Percentiles rank a stretch among this genome's conserved stretches.
Evolutionary conservation across 2,888 invertebrate species (phyloP).

Genomic region (Nephrotoma appendiculata): DNA sequence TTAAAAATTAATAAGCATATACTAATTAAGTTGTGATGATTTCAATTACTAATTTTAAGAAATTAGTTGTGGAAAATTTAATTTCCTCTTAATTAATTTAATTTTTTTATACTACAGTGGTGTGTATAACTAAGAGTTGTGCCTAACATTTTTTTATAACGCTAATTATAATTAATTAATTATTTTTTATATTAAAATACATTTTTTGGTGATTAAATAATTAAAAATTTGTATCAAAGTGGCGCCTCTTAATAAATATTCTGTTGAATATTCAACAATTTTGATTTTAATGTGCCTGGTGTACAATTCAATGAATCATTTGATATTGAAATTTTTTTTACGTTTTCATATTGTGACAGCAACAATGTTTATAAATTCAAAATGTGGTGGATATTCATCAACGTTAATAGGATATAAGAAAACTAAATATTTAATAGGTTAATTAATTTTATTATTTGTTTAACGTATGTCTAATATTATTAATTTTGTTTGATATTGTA

Average conservation of each 20-base stretch:
- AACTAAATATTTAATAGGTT: constrained; percentile 14
- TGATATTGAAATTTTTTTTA: constrained; percentile 13
- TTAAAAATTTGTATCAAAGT: constrained; percentile 12
- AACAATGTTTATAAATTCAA: constrained; percentile 14
- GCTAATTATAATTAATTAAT: background rate
- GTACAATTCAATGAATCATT: constrained; percentile 15
- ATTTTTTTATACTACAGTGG: background rate
- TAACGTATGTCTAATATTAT: background rate
- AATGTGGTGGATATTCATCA: constrained; percentile 13
- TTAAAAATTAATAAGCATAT: background rate
- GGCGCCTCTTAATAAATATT: constrained; percentile 13
- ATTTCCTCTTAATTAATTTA: background rate
- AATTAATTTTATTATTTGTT: background rate
- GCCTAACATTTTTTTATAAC: background rate
- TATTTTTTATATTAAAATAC: background rate
- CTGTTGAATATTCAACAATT: constrained; percentile 15
- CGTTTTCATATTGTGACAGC: constrained; percentile 14
- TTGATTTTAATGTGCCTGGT: constrained; percentile 15
- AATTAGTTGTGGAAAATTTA: background rate
- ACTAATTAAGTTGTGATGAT: background rate
- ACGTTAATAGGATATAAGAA: constrained; percentile 15
- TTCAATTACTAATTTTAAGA: background rate
- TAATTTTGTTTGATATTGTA: background rate
- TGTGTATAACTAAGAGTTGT: background rate
- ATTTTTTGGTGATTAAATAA: background rate